Conservation (phyloP, 2,797 vertebrate genomes). For the Sebastes iracundus region DNA sequence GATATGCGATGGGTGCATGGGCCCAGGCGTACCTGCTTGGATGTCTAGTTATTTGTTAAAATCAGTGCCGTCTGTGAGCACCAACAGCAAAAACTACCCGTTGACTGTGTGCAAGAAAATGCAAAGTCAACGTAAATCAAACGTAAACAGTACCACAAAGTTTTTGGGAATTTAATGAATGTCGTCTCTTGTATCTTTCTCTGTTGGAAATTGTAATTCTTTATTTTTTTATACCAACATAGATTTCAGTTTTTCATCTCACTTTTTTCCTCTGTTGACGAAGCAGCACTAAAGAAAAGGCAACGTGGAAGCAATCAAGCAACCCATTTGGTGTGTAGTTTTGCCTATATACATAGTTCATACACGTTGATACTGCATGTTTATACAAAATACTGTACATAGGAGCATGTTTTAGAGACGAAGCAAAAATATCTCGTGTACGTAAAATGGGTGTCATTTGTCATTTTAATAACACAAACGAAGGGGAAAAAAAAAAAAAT, state of each 20-base stretch:
- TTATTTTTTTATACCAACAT: constrained; percentile 39
- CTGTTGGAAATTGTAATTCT: constrained; percentile 30
- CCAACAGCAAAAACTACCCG: constrained; percentile 23
- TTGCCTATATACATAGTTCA: constrained; percentile 85
- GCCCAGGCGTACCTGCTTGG: not conserved
- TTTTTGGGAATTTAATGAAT: constrained; percentile 51
- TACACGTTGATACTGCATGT: constrained; percentile 90
- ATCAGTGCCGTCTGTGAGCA: constrained; percentile 7
- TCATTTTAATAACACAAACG: constrained; percentile 85
- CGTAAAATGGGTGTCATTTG: constrained; percentile 84
- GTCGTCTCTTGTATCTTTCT: constrained; percentile 38
- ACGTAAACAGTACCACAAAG: constrained; percentile 26
- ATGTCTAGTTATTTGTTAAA: constrained; percentile 3
- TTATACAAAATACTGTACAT: constrained; percentile 86
- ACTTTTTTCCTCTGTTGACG: constrained; percentile 59
- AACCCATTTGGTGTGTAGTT: constrained; percentile 83
- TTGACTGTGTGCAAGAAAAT: constrained; percentile 44
- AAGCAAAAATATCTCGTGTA: constrained; percentile 86
- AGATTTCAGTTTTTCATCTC: constrained; percentile 49
- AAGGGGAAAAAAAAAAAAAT: constrained; percentile 74
- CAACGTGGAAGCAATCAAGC: constrained; percentile 82
- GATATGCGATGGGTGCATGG: not conserved
- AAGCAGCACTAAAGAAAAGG: constrained; percentile 82
- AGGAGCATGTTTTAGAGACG: constrained; percentile 89
- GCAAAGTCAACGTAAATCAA: constrained; percentile 38